These are phyloP conservation scores for Nasua narica DNA, from an alignment of 2,797 vertebrate species.

Conservation along the genomic window DNA sequence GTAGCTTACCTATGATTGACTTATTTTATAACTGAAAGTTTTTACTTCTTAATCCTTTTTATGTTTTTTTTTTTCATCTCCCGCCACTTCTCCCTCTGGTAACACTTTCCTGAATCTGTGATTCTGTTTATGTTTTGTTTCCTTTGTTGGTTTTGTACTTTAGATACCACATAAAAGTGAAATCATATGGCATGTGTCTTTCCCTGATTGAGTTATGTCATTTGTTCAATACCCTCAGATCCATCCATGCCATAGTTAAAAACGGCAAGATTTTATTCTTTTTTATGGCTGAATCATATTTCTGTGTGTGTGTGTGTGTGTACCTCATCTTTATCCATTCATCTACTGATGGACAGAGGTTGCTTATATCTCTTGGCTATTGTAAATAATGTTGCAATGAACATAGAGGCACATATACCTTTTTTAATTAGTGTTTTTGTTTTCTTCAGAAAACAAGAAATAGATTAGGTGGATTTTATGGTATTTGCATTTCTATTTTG, in stretches of 20 bases:
- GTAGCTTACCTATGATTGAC: neutral
- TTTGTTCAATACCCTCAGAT: neutral
- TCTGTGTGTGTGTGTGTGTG: neutral
- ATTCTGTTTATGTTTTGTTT: neutral
- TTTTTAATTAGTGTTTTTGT: neutral
- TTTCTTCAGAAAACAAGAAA: neutral
- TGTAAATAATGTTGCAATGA: neutral
- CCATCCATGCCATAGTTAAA: neutral
- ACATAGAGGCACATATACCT: neutral
- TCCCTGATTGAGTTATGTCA: neutral
- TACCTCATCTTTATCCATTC: neutral
- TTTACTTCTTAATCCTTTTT: neutral
- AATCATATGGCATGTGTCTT: neutral
- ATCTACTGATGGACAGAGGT: neutral
- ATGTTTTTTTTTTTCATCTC: neutral
- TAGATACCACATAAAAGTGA: neutral
- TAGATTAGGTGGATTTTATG: neutral
- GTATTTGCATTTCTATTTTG: neutral
- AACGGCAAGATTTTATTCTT: neutral
- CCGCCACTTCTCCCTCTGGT: neutral
- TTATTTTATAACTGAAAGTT: neutral
- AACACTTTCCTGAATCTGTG: neutral
- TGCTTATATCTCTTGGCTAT: neutral
- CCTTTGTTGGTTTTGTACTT: neutral
- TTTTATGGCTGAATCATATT: neutral